Evolutionary conservation across 2,888 invertebrate species (phyloP), one percentile per base, ranked within the genome.

Genomic region (Tipula lateralis): DNA sequence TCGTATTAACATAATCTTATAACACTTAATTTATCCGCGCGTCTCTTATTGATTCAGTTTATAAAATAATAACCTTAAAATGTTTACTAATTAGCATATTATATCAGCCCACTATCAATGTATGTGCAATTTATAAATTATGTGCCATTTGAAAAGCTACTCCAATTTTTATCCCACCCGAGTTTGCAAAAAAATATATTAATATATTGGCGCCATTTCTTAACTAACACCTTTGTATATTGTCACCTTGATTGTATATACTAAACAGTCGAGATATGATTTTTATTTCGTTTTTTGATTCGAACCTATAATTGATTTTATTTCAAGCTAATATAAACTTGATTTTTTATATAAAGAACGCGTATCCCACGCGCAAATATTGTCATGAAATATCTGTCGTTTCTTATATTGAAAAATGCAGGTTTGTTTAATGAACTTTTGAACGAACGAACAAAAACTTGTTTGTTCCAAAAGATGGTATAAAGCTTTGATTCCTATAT

Each of bases 191-290:
- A 66, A 2, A 66, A 66, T 66, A n/a, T n/a, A n/a, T n/a, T n/a
- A n/a, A n/a, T n/a, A n/a, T n/a, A 66, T 66, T 66, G 66, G 66
- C 66, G 66, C 66, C 66, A 66, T 66, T 66, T 66, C 19, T 66
- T 24, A 9, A 66, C 66, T 13, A 66, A 66, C 66, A 66, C 66
- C 44, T 44, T 3, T 7, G 7, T 5, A 39, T 66, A 66, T 13
- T 7, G 66, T 24, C 24, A 66, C 66, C 66, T 66, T 24, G 24
- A 66, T 66, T 66, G 9, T 66, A 24, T 24, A 66, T 24, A 66
- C 24, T 50, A 50, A n/a, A 50, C n/a, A 6, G 44, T 50, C 16
- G 16, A n/a, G n/a, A n/a, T 50, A 7, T 19, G 44, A 50, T 50
- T 6, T 50, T 24, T 66, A 66, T 66, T 66, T 66, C 24, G 44